Base-by-base conservation (phyloP, 2,888 invertebrate genomes). In the Silvanus unidentatus region DNA sequence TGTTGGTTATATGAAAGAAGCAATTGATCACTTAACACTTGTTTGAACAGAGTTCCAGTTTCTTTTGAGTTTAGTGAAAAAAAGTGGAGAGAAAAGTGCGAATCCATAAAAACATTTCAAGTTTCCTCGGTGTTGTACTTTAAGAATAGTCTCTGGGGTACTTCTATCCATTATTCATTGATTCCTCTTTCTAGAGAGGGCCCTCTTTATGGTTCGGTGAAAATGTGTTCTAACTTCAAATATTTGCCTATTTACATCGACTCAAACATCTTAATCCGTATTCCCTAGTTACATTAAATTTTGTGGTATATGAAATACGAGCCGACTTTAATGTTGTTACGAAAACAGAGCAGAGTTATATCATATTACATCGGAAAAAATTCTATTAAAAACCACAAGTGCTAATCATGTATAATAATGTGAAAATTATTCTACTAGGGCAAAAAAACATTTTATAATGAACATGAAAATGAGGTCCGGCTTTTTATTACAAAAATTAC, bases 81-180 rank as follows among this genome's bases (percentile, higher is more conserved):
- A 35, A 45, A 50, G 45, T 48, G 29, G 11, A 28, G 39, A 40
- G 42, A 37, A 57, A 57, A 54, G 54, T 56, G 55, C 47, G 51
- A 48, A 49, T 15, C 55, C 49, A 53, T 59, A 60, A 61, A 63
- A 63, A 59, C 57, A 51, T 27, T 52, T 53, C 54, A 57, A 59
- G 57, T 60, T 61, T 59, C 57, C 53, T 53, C 55, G 53, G 51
- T 50, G 56, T 57, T 57, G 59, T 59, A 55, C 60, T 62, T 59
- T 57, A 56, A 58, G 57, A 59, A 58, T 50, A 52, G 59, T 62
- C 62, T 59, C 62, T 49, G 44, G 61, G 59, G 62, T 53, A 56
- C 54, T 53, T 48, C 54, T 53, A 62, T 63, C 62, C 62, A 63
- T 63, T 63, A 63, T 63, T 63, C 63, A 63, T 63, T 53, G 62